Evolutionary conservation across 2,797 vertebrate genomes (phyloP).

Genomic region (Nothura maculosa): DNA sequence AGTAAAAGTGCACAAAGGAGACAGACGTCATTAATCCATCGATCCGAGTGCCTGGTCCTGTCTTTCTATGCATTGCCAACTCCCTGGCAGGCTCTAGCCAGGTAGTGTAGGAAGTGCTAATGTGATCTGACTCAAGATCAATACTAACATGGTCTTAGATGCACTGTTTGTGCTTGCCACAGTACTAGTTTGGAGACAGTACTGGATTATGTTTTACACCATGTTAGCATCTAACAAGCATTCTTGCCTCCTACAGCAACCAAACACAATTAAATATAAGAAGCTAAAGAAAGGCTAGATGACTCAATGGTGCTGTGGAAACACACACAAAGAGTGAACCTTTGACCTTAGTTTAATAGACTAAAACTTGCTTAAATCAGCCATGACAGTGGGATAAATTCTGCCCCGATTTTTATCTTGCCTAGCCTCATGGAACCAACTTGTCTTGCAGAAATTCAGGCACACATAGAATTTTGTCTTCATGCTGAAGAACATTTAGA

Average conservation of each 20-base stretch:
- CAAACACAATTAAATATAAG: constrained; percentile 61
- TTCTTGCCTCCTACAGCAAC: constrained; percentile 47
- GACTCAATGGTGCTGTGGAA: constrained; percentile 29
- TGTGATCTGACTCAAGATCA: constrained; percentile 74
- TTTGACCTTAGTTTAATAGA: constrained; percentile 31
- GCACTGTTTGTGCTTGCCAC: constrained; percentile 68
- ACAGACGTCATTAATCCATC: constrained; percentile 73
- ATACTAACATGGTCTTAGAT: constrained; percentile 75
- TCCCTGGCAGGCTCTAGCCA: constrained; percentile 64
- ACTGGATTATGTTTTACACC: constrained; percentile 74
- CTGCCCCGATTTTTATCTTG: not conserved
- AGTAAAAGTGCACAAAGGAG: constrained; percentile 60
- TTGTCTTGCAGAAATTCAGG: not conserved
- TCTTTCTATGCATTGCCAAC: constrained; percentile 64
- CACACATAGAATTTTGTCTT: not conserved
- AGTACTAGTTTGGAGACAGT: constrained; percentile 70
- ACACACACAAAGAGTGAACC: not conserved
- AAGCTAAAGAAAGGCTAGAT: constrained; percentile 13
- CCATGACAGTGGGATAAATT: constrained; percentile 15
- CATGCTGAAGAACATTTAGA: not conserved
- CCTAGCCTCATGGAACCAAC: not conserved
- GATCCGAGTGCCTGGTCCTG: constrained; percentile 55
- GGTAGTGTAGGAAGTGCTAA: constrained; percentile 58
- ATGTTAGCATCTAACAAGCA: constrained; percentile 70
- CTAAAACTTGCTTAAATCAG: constrained; percentile 50